Conservation (phyloP, 2,113 vertebrate species). For the Brachypodius melanocephalos region DNA sequence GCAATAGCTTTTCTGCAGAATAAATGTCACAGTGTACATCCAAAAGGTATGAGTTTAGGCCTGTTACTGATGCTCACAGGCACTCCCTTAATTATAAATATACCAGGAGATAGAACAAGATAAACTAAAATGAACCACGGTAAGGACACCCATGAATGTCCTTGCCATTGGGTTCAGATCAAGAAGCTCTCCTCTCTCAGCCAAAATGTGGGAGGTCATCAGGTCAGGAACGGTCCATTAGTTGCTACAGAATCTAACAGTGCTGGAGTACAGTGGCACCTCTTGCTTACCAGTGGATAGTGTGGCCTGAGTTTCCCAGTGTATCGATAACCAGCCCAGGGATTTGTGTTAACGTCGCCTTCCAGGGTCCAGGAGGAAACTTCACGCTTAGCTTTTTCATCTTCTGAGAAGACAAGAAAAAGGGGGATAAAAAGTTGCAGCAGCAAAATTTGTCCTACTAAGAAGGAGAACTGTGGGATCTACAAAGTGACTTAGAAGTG, state of each 20-base stretch:
- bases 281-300: constrained; percentile 88
- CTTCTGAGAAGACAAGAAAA: constrained; percentile 72
- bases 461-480: background rate
- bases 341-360: constrained; percentile 91
- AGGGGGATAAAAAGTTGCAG: background rate
- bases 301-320: constrained; percentile 92
- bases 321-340: constrained; percentile 95
- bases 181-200: background rate
- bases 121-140: background rate
- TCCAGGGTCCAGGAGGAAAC: constrained; percentile 83
- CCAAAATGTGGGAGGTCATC: background rate
- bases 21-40: background rate
- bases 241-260: background rate
- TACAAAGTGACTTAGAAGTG: background rate
- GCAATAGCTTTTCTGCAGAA: background rate
- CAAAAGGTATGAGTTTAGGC: background rate
- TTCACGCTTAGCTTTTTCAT: constrained; percentile 89
- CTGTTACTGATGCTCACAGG: background rate
- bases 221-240: background rate
- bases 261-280: background rate
- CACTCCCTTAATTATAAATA: background rate
- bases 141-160: background rate
- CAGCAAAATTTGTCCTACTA: background rate
- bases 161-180: background rate
- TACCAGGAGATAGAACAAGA: background rate